Evolutionary conservation across 2,888 invertebrate genomes (phyloP), one percentile per base, ranked within the genome.

Genomic region (Andrena marginata): DNA sequence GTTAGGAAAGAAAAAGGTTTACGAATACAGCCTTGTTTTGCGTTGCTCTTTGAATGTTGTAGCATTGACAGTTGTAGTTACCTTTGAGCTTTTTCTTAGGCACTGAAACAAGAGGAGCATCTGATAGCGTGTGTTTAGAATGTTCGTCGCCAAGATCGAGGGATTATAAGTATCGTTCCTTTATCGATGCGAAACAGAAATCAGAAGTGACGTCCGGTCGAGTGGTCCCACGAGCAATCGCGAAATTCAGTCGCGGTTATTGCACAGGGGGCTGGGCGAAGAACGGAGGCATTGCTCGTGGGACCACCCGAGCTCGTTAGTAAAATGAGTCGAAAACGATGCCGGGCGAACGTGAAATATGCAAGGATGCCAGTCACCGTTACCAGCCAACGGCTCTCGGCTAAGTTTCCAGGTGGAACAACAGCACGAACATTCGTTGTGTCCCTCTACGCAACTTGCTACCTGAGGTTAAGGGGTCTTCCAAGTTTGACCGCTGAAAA

Each of bases 61-160:
- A 68, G 81, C 84, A 81, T 79, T 80, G 82, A 84, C 77, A 62
- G 77, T 91, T 90, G 93, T 93, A 93, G 92, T 93, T 95, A 95
- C 95, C 95, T 95, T 95, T 95, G 94, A 95, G 96, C 95, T 96
- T 96, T 96, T 96, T 97, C 96, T 96, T 96, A 96, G 97, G 96
- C 96, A 96, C 97, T 97, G 96, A 96, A 97, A 96, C 96, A 96
- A 96, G 95, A 95, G 95, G 96, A 96, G 92, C 94, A 93, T 93
- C 93, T 93, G 93, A 94, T 93, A 94, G 94, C 93, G 93, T 93
- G 93, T 93, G 93, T 93, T 93, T 94, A 93, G 93, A 93, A 94
- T 91, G 92, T 91, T 93, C 91, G 91, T 92, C 90, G 92, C 91
- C 91, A 93, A 92, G 88, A 85, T 90, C 90, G 88, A 83, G 87